Base-by-base conservation (phyloP, 2,797 vertebrate genomes). In the Distichodus sexfasciatus region DNA sequence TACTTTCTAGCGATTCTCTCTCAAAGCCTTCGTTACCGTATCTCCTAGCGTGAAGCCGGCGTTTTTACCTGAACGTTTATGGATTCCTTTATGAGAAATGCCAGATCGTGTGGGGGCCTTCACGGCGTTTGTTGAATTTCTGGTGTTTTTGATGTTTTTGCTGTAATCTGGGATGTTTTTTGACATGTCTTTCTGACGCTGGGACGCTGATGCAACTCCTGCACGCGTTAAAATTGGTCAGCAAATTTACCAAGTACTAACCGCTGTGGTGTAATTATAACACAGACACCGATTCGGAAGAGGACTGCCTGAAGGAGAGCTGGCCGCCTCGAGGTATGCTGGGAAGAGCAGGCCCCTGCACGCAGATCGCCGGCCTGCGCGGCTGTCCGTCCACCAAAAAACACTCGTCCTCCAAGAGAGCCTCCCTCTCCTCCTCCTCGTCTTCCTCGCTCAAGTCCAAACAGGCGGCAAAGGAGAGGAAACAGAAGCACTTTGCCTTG, bases 201-300 rank as follows among this genome's bases (percentile, higher is more conserved):
- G n/a, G n/a, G n/a, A n/a, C n/a, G n/a, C n/a, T n/a, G n/a, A n/a
- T n/a, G n/a, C n/a, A n/a, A n/a, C n/a, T n/a, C n/a, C n/a, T n/a
- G n/a, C n/a, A n/a, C 41, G 28, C 36, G 12, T 5, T 41, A 47
- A 51, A n/a, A n/a, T n/a, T n/a, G n/a, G n/a, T n/a, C n/a, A n/a
- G n/a, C n/a, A n/a, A 41, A 14, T 28, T 6, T 10, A 29, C 15
- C 9, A 28, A 46, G n/a, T 24, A 23, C 28, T 61, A 46, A 76
- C 6, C 41, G 6, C 29, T 70, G 11, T 51, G 55, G 54, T 65
- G 9, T 66, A 17, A 46, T 65, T 73, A 38, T 84, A 86, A 62
- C 50, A 33, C 91, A 99, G 97, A 97, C 93, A 96, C 97, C 0
- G 96, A 98, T 83, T 95, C 96, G 6, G 97, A 98, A 85, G 95